Evolutionary conservation across 2,888 invertebrate species (phyloP).

Genomic region (Melanophora roralis): DNA sequence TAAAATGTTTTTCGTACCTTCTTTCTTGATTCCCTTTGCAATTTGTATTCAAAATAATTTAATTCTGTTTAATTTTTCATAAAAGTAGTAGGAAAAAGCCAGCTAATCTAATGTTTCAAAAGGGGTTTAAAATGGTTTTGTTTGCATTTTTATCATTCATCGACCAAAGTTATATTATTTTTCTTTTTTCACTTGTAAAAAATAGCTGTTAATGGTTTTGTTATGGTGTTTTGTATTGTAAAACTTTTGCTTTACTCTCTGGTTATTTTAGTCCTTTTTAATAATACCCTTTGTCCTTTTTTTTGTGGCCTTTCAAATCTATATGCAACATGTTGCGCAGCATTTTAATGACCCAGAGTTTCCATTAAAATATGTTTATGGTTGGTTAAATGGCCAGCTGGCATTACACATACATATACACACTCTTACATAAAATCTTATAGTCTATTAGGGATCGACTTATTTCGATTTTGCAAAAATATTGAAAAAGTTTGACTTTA

Average conservation of each 20-base stretch:
- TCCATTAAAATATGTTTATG: conserved; percentile 42
- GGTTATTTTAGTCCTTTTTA: conserved; percentile 2
- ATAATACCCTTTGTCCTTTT: conserved; percentile 19
- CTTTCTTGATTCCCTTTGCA: not conserved
- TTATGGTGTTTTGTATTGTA: not conserved
- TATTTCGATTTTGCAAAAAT: conserved; percentile 14
- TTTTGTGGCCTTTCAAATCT: conserved; percentile 1
- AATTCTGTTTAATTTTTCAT: not conserved
- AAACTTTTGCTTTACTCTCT: not conserved
- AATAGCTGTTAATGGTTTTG: conserved; percentile 1
- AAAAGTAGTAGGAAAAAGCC: not conserved
- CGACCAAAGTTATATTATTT: too few species aligned
- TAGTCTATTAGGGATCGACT: not conserved
- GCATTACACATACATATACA: not conserved
- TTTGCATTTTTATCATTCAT: too few species aligned
- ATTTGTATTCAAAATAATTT: not conserved
- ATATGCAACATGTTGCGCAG: conserved; percentile 58
- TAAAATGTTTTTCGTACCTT: not conserved
- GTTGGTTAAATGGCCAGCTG: not conserved
- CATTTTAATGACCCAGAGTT: conserved; percentile 49
- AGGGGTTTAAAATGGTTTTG: not conserved
- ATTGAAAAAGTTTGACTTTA: not conserved
- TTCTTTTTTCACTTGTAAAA: too few species aligned
- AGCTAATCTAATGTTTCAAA: not conserved
- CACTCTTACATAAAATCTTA: not conserved